Evolutionary conservation across 2,888 invertebrate genomes (phyloP).

Genomic region (Ctenicera cuprea): DNA sequence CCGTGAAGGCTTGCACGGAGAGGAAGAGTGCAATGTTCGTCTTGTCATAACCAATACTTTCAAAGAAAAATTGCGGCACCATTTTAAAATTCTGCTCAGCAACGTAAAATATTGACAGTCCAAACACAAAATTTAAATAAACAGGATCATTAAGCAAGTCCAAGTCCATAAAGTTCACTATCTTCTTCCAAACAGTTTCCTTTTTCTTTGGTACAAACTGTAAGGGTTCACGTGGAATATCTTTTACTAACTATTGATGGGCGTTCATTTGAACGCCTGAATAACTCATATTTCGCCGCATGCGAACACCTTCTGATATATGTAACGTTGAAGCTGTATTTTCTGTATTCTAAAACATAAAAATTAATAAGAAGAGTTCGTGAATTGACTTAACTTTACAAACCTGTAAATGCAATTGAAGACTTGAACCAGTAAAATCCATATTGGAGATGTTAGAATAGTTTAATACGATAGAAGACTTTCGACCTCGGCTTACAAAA

Average conservation of each 20-base stretch:
- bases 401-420: conserved; percentile 80
- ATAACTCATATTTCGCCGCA: conserved; percentile 70
- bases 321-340: conserved; percentile 33
- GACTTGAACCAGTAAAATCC: conserved; percentile 85
- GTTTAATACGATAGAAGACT: conserved; percentile 77
- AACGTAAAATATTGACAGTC: conserved; percentile 83
- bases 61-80: conserved; percentile 82
- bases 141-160: conserved; percentile 83
- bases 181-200: conserved; percentile 66
- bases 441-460: conserved; percentile 83
- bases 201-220: conserved; percentile 62
- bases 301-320: conserved; percentile 60
- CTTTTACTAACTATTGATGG: conserved; percentile 64
- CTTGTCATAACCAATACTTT: conserved; percentile 78
- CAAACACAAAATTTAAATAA: conserved; percentile 83
- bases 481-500: conserved; percentile 64
- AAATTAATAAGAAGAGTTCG: conserved; percentile 6
- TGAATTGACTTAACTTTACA: background rate
- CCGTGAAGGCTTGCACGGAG: conserved; percentile 84
- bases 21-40: conserved; percentile 83
- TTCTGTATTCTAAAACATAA: conserved; percentile 35
- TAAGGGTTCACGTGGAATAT: conserved; percentile 60
- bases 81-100: conserved; percentile 86
- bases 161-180: conserved; percentile 82
- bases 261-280: conserved; percentile 68